Percentiles rank a stretch among this genome's conserved stretches.
Conservation (phyloP, 2,113 vertebrate genomes). For the Hippocampus comes region DNA sequence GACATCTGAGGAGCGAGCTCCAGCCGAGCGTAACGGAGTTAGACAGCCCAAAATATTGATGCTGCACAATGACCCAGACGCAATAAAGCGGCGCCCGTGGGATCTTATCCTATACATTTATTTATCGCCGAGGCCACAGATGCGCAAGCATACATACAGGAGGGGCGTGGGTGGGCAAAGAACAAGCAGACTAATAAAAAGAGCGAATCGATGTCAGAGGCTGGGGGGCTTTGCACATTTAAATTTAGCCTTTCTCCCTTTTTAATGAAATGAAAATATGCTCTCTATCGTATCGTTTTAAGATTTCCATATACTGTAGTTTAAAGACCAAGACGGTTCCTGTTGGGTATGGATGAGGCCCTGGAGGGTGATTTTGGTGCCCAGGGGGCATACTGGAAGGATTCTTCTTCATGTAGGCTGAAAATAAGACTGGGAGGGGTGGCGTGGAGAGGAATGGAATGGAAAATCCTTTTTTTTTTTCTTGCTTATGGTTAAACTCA, state of each 20-base stretch:
- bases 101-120: constrained; percentile 39
- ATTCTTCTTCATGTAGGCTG: not conserved
- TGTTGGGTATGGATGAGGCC: not conserved
- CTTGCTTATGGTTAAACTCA: constrained; percentile 8
- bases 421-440: not conserved
- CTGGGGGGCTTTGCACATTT: constrained; percentile 28
- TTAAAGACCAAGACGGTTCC: not conserved
- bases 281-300: too few species aligned
- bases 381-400: not conserved
- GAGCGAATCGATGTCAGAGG: constrained; percentile 20
- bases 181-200: constrained; percentile 25
- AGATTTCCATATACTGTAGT: too few species aligned
- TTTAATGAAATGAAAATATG: not conserved
- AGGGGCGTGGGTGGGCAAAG: constrained; percentile 3
- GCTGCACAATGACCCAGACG: constrained; percentile 41
- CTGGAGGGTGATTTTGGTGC: constrained; percentile 13
- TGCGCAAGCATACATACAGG: constrained; percentile 17
- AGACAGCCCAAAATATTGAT: constrained; percentile 47
- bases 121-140: constrained; percentile 41
- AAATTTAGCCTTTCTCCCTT: not conserved
- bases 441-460: not conserved
- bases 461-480: not conserved
- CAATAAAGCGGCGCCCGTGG: constrained; percentile 33
- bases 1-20: constrained; percentile 21
- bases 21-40: constrained; percentile 34